A percentile compares a stretch with the other conserved stretches of the same genome.
Evolutionary conservation across 2,797 vertebrate species (phyloP).

Genomic region (Sphaeramia orbicularis): DNA sequence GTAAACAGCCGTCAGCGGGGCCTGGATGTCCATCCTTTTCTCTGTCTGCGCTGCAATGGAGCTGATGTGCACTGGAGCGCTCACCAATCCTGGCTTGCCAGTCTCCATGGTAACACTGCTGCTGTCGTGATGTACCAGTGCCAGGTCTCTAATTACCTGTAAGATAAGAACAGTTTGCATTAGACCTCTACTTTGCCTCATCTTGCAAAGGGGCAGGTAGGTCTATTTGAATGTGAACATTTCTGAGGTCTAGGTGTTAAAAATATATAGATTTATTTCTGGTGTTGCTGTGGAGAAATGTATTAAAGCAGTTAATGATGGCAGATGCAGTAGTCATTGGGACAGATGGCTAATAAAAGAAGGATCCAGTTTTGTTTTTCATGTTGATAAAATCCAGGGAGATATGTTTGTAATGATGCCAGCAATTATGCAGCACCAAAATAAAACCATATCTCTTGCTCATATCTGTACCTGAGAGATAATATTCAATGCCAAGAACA

Average conservation of each 20-base stretch:
- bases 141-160: conserved; percentile 84
- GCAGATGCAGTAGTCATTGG: conserved; percentile 5
- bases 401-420: conserved; percentile 10
- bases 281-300: conserved; percentile 7
- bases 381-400: conserved; percentile 12
- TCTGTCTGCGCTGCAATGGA: conserved; percentile 75
- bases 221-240: conserved; percentile 43
- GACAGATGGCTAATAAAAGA: conserved; percentile 41
- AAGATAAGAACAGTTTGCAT: conserved; percentile 82
- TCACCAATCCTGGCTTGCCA: conserved; percentile 82
- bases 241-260: conserved; percentile 26
- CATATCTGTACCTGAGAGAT: too few relatives aligned
- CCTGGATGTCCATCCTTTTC: conserved; percentile 82
- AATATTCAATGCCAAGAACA: conserved; percentile 39
- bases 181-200: conserved; percentile 57
- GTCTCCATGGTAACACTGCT: conserved; percentile 88
- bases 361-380: conserved; percentile 37
- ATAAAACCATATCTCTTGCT: conserved; percentile 18
- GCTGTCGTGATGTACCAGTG: conserved; percentile 81
- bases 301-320: conserved; percentile 17
- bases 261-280: not conserved
- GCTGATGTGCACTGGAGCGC: conserved; percentile 74
- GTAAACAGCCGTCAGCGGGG: conserved; percentile 86
- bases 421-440: conserved; percentile 3
- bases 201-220: conserved; percentile 45